Evolutionary conservation across 2,113 vertebrate species (phyloP).

Genomic region (Sphaerodactylus townsendi): DNA sequence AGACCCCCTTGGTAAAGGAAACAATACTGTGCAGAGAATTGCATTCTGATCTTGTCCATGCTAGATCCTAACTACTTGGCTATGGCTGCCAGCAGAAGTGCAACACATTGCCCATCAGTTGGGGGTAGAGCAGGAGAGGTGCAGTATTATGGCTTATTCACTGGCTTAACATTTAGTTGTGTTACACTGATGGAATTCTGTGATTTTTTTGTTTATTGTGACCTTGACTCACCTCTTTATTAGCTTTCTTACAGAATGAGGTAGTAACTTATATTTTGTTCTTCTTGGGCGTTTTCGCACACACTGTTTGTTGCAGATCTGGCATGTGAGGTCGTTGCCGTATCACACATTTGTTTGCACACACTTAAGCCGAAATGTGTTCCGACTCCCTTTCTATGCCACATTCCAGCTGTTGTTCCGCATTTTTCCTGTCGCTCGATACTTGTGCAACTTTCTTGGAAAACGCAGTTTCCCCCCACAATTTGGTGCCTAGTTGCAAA

Average conservation of each 20-base stretch:
- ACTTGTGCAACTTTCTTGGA: no score
- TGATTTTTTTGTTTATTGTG: background rate
- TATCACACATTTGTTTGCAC: no score
- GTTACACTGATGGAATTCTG: background rate
- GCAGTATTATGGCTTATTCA: background rate
- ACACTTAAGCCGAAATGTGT: no score
- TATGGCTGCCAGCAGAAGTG: background rate
- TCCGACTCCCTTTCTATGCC: no score
- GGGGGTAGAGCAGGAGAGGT: background rate
- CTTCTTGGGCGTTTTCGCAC: no score
- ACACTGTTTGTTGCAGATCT: no score
- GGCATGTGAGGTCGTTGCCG: no score
- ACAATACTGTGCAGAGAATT: background rate
- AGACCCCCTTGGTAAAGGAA: background rate
- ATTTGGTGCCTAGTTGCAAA: no score
- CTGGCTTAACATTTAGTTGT: background rate
- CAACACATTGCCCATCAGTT: background rate
- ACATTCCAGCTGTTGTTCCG: no score
- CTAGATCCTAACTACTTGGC: background rate
- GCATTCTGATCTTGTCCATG: background rate
- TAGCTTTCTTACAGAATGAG: conserved; percentile 1
- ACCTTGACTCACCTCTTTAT: background rate
- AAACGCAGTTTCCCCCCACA: no score
- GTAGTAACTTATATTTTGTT: conserved; percentile 10
- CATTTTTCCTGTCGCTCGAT: no score